Conservation (phyloP, 2,888 invertebrate species). For the Papilio protenor region DNA sequence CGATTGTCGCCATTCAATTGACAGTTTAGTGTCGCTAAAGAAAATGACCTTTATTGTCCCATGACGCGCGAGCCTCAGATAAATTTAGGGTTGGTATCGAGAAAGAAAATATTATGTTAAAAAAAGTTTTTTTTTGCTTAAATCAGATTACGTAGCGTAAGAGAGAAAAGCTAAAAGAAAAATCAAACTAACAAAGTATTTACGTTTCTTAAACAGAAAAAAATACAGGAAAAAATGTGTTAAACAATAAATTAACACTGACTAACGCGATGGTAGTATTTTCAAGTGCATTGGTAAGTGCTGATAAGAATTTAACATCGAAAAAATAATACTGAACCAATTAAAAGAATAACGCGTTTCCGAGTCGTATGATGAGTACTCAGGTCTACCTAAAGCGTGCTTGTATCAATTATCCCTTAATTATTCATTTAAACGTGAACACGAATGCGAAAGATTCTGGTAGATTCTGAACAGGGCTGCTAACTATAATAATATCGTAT, state of each 20-base stretch:
- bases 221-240: too few relatives aligned
- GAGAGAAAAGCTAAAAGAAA: neutral
- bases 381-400: neutral
- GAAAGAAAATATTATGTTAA: neutral
- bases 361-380: neutral
- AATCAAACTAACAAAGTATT: too few relatives aligned
- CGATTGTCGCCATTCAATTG: conserved; percentile 38
- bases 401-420: neutral
- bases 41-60: conserved; percentile 33
- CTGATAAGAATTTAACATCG: neutral
- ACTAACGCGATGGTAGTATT: neutral
- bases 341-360: neutral
- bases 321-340: neutral
- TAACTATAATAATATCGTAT: neutral
- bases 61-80: conserved; percentile 5
- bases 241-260: neutral
- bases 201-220: neutral
- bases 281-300: neutral
- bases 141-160: neutral
- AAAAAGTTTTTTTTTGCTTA: neutral
- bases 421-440: neutral
- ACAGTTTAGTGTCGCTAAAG: conserved; percentile 32
- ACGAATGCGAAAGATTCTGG: neutral
- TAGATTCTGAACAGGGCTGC: neutral
- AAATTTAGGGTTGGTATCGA: conserved; percentile 4